These are phyloP conservation scores for Hirtodrosophila confusa DNA, from an alignment of 2,888 invertebrate species.

Conservation along the genomic window DNA sequence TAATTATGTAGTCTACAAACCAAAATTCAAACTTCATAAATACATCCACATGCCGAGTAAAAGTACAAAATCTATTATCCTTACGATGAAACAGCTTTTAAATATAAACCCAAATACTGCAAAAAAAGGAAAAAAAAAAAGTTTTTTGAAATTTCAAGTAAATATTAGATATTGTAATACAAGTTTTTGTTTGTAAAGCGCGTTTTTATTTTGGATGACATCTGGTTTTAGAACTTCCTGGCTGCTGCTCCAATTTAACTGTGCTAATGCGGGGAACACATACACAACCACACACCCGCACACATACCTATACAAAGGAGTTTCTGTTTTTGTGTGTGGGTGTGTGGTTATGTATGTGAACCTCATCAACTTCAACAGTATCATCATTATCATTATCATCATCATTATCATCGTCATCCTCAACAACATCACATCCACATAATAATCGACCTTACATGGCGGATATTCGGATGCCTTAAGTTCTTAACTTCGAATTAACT, in stretches of 20 bases:
- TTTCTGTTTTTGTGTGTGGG: conserved; percentile 25
- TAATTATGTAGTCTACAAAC: too few relatives aligned
- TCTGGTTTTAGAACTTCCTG: conserved; percentile 39
- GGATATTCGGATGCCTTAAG: too few relatives aligned
- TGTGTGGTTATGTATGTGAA: conserved; percentile 16
- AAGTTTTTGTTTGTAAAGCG: conserved; percentile 70
- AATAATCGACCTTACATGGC: conserved; percentile 56
- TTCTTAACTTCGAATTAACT: too few relatives aligned
- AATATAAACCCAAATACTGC: too few relatives aligned
- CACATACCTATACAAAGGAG: conserved; percentile 18
- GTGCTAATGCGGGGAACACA: conserved; percentile 55
- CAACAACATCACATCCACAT: conserved; percentile 58
- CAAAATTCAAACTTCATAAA: too few relatives aligned
- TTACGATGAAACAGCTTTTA: too few relatives aligned
- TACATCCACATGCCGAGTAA: too few relatives aligned
- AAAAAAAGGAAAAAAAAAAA: too few relatives aligned
- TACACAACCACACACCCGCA: conserved; percentile 14
- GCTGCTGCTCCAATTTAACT: conserved; percentile 57
- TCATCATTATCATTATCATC: conserved; percentile 30
- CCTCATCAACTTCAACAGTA: conserved; percentile 49
- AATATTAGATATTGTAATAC: too few relatives aligned
- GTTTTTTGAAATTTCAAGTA: too few relatives aligned
- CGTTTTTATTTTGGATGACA: conserved; percentile 53
- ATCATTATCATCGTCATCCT: conserved; percentile 26
- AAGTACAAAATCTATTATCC: too few relatives aligned